These are phyloP conservation scores for Asteroscopus sphinx DNA, from an alignment of 2,888 invertebrate species.

Conservation along the genomic window DNA sequence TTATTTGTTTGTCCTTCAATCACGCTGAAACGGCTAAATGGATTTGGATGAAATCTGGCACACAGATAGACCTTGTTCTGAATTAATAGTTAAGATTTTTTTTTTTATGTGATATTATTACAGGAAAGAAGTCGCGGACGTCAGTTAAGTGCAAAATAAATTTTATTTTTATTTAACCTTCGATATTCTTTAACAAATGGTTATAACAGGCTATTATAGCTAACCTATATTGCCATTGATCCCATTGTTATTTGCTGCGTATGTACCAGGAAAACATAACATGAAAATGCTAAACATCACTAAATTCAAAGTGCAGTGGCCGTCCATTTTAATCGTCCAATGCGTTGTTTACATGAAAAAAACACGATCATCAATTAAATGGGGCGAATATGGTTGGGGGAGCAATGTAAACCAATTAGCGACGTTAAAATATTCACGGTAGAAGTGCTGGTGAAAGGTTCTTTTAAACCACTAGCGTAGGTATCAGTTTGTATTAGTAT, in stretches of 20 bases:
- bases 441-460: conserved; percentile 52
- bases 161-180: no score
- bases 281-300: conserved; percentile 2
- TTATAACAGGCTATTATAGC: no score
- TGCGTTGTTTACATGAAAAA: conserved; percentile 26
- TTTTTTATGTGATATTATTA: no score
- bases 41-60: no score
- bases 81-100: no score
- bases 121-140: no score
- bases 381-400: conserved; percentile 28
- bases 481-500: conserved; percentile 61
- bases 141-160: no score
- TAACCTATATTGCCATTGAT: not conserved
- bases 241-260: not conserved
- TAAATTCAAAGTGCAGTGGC: conserved; percentile 6
- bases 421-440: conserved; percentile 63
- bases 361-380: conserved; percentile 42
- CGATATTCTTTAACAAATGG: no score
- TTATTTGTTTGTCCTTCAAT: no score
- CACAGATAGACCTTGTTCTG: no score
- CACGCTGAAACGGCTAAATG: no score
- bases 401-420: conserved; percentile 66
- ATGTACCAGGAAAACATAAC: conserved; percentile 31
- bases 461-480: conserved; percentile 56
- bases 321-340: conserved; percentile 1